These are phyloP conservation scores for Anneissia japonica DNA, from an alignment of 35 echinoderm and acorn worm species.

Conservation along the genomic window DNA sequence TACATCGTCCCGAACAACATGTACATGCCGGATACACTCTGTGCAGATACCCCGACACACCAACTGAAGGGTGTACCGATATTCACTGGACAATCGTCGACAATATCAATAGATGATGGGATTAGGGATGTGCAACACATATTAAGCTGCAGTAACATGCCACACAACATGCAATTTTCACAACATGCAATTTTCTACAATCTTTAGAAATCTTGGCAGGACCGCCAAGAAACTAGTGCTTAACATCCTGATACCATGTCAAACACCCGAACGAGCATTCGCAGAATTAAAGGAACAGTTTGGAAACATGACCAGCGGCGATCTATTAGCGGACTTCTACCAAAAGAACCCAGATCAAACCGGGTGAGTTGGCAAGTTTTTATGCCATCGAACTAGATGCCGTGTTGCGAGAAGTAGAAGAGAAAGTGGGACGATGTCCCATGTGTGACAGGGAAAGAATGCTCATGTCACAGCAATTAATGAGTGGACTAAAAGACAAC, in stretches of 20 bases:
- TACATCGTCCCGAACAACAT: no score
- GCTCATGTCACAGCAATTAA: no score
- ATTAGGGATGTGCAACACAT: constrained; percentile 10
- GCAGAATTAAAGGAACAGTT: constrained; percentile 10
- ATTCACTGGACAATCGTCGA: constrained; percentile 13
- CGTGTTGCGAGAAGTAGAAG: not conserved
- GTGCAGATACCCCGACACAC: not conserved
- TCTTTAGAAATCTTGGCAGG: constrained; percentile 25
- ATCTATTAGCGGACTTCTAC: constrained; percentile 31
- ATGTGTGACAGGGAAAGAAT: no score
- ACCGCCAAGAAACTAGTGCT: constrained; percentile 19
- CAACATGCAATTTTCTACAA: no score
- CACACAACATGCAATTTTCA: not conserved
- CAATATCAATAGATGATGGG: constrained; percentile 22
- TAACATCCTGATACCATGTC: not conserved
- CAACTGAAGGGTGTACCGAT: constrained; percentile 24
- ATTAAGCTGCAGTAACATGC: constrained; percentile 1
- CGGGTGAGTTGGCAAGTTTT: not conserved
- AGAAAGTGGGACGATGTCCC: not conserved
- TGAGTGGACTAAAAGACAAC: no score
- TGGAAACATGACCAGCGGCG: not conserved
- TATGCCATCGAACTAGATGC: constrained; percentile 4
- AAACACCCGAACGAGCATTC: constrained; percentile 6
- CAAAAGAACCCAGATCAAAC: not conserved
- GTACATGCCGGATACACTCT: no score